phyloP scores from a whole-genome alignment of 2,113 vertebrate genomes.

The Rhineura floridana region DNA sequence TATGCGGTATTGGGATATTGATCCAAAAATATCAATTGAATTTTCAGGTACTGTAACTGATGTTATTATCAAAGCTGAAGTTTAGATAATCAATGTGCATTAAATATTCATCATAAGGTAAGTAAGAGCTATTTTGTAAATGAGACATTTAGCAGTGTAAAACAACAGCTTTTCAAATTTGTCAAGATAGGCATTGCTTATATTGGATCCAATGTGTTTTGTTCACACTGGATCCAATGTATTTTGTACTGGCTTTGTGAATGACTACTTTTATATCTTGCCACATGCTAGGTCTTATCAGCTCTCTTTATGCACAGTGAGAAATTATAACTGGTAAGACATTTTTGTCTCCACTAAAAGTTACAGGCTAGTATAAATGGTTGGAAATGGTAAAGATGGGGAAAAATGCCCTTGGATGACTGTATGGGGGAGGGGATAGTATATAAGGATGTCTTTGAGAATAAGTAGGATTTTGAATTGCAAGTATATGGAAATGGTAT shows the following conservation, averaged over 20 bases:
- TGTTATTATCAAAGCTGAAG: not conserved
- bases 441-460: not conserved
- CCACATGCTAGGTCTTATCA: not conserved
- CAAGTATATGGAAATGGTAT: not conserved
- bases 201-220: not conserved
- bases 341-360: not conserved
- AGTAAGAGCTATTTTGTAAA: constrained; percentile 2
- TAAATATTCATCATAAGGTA: constrained; percentile 37
- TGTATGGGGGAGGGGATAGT: not conserved
- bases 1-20: not conserved
- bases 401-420: not conserved
- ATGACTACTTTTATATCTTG: not conserved
- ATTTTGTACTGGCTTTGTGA: not conserved
- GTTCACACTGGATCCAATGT: not conserved
- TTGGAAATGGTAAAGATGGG: not conserved
- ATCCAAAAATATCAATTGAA: not conserved
- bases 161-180: not conserved
- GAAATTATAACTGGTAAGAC: not conserved
- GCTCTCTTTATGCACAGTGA: not conserved
- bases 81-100: not conserved
- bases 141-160: not conserved
- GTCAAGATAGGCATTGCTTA: not conserved
- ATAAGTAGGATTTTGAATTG: not conserved
- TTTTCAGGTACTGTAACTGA: not conserved
- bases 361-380: not conserved